Base-by-base conservation (phyloP, 2,888 invertebrate species). In the Steinernema carpocapsae region DNA sequence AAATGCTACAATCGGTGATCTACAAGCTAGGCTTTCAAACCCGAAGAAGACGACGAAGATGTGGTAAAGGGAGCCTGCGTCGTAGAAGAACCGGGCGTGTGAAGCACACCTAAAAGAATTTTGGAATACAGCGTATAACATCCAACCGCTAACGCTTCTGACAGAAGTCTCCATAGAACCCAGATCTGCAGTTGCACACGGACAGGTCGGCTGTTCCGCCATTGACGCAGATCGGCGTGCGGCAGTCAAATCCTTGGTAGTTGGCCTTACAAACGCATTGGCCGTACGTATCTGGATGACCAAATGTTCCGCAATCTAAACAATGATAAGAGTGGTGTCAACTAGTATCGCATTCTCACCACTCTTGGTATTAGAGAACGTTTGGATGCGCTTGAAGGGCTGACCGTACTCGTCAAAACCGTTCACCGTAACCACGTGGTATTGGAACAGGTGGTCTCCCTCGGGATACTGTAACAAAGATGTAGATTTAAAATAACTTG, bases 161-260 rank as follows among this genome's bases (percentile, higher is more conserved):
- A 46, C 80, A 80, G 72, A 78, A 78, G 29, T 59, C 72, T 76
- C 80, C 80, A 6, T 46, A 26, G 12, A 77, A 75, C 17, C 80
- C 80, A 24, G 76, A 77, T 32, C 74, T 75, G 73, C 80, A 80
- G 37, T 76, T 32, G 51, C 80, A 80, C 71, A 76, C 72, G 26
- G 79, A 76, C 19, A 75, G 64, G 71, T 80, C 80, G 14, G 71
- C 64, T 10, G 71, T 75, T 71, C 79, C 80, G 48, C 77, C 78
- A 48, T 80, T 79, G 37, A 75, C 52, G 73, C 80, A 80, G 12
- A 74, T 56, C 71, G 80, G 80, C 24, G 43, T 24, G 24, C 29
- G 51, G 29, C 75, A 76, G 42, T 37, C 75, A 32, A 70, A 64
- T 26, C 74, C 74, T n/a, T 26, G n/a, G 43, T 74, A 29, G 45